These are phyloP conservation scores for Xenopus petersii DNA, from an alignment of 2,797 vertebrate species.

Conservation along the genomic window DNA sequence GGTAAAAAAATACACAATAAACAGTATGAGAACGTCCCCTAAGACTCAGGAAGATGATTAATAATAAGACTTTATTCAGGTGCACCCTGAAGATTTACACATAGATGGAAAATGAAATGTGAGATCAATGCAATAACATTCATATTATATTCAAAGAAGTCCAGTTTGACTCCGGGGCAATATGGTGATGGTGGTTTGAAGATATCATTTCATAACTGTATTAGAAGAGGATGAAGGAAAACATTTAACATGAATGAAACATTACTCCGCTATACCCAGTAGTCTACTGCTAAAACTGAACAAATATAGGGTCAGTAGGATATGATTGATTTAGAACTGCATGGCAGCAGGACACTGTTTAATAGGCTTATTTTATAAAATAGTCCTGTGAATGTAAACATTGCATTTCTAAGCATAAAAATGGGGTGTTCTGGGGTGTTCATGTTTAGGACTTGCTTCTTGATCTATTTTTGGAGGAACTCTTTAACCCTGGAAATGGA, in stretches of 20 bases:
- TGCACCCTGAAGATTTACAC: constrained; percentile 1
- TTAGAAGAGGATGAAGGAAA: background rate
- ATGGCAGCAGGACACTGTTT: too few species aligned
- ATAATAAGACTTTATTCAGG: constrained; percentile 9
- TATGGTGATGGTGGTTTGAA: background rate
- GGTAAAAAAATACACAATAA: constrained; percentile 5
- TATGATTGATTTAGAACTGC: too few species aligned
- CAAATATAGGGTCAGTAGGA: too few species aligned
- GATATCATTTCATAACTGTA: background rate
- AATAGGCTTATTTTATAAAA: too few species aligned
- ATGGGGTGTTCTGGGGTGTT: too few species aligned
- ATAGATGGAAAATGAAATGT: background rate
- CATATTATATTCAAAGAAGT: background rate
- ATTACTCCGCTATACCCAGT: background rate
- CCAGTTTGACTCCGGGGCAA: background rate
- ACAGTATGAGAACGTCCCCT: background rate
- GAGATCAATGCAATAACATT: background rate
- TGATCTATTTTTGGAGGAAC: too few species aligned
- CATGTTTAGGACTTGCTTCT: too few species aligned
- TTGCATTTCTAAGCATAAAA: too few species aligned
- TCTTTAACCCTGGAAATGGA: too few species aligned
- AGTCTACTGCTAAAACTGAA: background rate
- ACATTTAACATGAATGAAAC: background rate
- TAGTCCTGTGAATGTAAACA: too few species aligned
- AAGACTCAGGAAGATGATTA: background rate